Evolutionary conservation across 2,888 invertebrate genomes (phyloP), one percentile per base, ranked within the genome.

Genomic region (Microplitis deprimator): DNA sequence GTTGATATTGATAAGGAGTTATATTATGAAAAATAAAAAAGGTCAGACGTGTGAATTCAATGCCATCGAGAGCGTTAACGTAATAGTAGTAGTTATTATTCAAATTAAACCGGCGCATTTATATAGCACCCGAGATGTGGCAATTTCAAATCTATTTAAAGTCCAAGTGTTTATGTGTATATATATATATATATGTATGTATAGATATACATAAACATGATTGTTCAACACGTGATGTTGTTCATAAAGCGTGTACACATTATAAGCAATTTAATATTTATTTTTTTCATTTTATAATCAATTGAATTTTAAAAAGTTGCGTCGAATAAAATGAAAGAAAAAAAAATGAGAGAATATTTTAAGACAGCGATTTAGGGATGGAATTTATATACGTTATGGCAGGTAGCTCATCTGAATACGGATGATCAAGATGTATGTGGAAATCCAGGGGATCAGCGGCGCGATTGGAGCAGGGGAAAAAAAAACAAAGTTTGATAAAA

Each of bases 61-160:
- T 72, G 72, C 75, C 68, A 20, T 6, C 39, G n/a, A 20, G 80
- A 79, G 82, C 83, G 84, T 83, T 84, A 84, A 82, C 83, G 82
- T 79, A 78, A 80, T 81, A 83, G 29, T 29, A 29, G 67, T 81
- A 80, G 84, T 84, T 84, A 84, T 85, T 85, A 85, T 85, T 84
- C 85, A 83, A 84, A 84, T 85, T 82, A 82, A 85, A 84, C 82
- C 83, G 79, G 40, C 50, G 79, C 80, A 81, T 82, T 84, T 84
- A 84, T 75, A 73, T 78, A 70, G 29, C 29, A 29, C 62, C 61
- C 62, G 40, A 39, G 13, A 16, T 13, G 40, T 40, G 7, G 20
- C 65, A 65, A 61, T 38, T 20, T 41, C 6, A 29, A 73, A 59
- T 73, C n/a, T 68, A 20, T 60, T 68, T 75, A 60, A 75, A 10